Evolutionary conservation across 2,888 invertebrate species (phyloP).

Genomic region (Sarcophaga subvicina): DNA sequence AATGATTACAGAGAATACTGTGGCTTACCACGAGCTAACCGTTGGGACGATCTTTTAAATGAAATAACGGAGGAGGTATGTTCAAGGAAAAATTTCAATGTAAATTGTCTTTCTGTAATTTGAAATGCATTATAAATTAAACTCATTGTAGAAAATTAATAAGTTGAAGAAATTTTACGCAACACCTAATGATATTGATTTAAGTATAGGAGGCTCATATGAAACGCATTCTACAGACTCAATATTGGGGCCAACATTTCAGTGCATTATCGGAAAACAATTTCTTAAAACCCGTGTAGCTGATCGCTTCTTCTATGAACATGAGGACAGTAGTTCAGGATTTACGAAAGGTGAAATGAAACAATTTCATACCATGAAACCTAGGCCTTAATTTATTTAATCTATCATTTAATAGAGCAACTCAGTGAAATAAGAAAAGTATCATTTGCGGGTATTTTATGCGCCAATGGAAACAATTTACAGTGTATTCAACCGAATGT

Average conservation of each 20-base stretch:
- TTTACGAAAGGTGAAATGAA: slow-evolving; percentile 82
- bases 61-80: slow-evolving; percentile 86
- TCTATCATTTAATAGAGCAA: slow-evolving; percentile 83
- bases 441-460: slow-evolving; percentile 89
- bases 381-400: neutral
- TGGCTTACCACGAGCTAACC: slow-evolving; percentile 74
- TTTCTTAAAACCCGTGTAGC: slow-evolving; percentile 87
- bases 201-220: slow-evolving; percentile 87
- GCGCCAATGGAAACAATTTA: slow-evolving; percentile 87
- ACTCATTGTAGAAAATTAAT: slow-evolving; percentile 83
- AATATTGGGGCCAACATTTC: slow-evolving; percentile 87
- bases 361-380: neutral
- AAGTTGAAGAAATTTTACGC: slow-evolving; percentile 84
- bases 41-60: slow-evolving; percentile 79
- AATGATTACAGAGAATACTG: slow-evolving; percentile 76
- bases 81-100: neutral
- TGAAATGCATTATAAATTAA: neutral
- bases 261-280: slow-evolving; percentile 87
- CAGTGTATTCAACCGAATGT: slow-evolving; percentile 84
- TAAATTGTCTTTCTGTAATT: neutral
- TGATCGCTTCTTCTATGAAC: slow-evolving; percentile 88
- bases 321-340: slow-evolving; percentile 81
- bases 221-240: slow-evolving; percentile 85
- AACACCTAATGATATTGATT: slow-evolving; percentile 87
- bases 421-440: slow-evolving; percentile 88